Evolutionary conservation across 2,113 vertebrate species (phyloP), one percentile per base, ranked within the genome.

Genomic region (Myrmecobius fasciatus): DNA sequence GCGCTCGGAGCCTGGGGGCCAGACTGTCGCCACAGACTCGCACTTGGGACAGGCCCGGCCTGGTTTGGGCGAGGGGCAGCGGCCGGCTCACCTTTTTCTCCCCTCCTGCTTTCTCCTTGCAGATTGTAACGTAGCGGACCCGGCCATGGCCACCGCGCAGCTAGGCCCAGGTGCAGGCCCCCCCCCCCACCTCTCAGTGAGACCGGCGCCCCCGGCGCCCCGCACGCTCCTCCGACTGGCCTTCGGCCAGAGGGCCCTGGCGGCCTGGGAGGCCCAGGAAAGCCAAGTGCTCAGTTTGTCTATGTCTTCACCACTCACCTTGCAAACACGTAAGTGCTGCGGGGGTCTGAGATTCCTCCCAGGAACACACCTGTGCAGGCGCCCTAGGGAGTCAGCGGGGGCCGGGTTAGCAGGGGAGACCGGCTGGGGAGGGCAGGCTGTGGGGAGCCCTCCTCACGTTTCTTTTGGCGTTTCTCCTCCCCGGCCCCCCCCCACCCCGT

Each of bases 221-320:
- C 98, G 0, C 97, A 98, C 96, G 98, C 98, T 91, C 92, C 98
- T 91, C 97, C 96, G 0, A 95, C 98, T 0, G 97, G 98, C 89
- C 96, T 99, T 10, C 99, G 99, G 51, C 43, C 99, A 0, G 99
- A 99, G 5, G 97, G 97, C 25, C 93, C 97, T 0, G 97, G 98
- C 0, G 97, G 96, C 7, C 98, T 98, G 0, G 97, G 97, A 0
- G 96, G 98, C 0, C 26, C 98, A 0, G 98, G 98, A 93, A 99
- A 99, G 94, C 98, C 99, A 12, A 97, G 99, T 7, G 98, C 99
- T 0, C 99, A 99, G 98, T 98, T 99, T 36, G 99, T 99, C 94
- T 99, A 99, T 10, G 99, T 99, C 98, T 99, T 99, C 97, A 99
- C 99, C 75, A 99, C 99, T 47, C 99, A 98, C 98, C 98, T 99